Evolutionary conservation across 2,113 vertebrate genomes (phyloP).

Genomic region (Cyanocitta stelleri): DNA sequence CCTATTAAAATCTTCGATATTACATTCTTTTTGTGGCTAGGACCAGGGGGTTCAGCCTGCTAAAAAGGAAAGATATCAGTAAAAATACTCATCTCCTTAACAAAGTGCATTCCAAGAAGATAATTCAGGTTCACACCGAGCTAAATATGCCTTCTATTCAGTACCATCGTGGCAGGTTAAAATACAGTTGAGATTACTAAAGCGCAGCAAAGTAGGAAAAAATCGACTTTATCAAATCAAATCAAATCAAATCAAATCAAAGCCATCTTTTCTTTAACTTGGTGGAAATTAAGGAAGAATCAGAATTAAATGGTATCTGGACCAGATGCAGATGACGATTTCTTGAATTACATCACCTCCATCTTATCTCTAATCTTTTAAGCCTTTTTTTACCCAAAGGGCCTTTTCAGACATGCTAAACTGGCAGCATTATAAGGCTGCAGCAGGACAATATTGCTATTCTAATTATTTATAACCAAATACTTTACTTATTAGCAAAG

Average conservation of each 20-base stretch:
- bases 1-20: neutral
- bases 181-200: conserved; percentile 19
- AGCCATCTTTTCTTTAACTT: conserved; percentile 29
- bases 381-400: conserved; percentile 1
- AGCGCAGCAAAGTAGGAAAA: neutral
- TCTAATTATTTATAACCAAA: conserved; percentile 47
- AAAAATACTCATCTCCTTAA: conserved; percentile 27
- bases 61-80: conserved; percentile 9
- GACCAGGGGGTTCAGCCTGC: neutral
- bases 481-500: conserved; percentile 34
- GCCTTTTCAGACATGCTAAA: neutral
- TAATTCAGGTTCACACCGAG: conserved; percentile 22
- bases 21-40: conserved; percentile 17
- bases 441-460: neutral
- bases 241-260: conserved; percentile 43
- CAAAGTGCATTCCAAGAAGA: conserved; percentile 25
- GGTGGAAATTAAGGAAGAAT: conserved; percentile 38
- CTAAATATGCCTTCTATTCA: conserved; percentile 8
- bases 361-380: neutral
- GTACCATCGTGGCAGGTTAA: neutral
- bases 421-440: neutral
- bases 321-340: neutral
- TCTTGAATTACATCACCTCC: conserved; percentile 18
- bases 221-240: conserved; percentile 45
- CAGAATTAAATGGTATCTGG: conserved; percentile 21